A percentile compares a stretch with the other conserved stretches of the same genome.
Conservation (phyloP, 2,888 invertebrate species). For the Drosophila anceps region DNA sequence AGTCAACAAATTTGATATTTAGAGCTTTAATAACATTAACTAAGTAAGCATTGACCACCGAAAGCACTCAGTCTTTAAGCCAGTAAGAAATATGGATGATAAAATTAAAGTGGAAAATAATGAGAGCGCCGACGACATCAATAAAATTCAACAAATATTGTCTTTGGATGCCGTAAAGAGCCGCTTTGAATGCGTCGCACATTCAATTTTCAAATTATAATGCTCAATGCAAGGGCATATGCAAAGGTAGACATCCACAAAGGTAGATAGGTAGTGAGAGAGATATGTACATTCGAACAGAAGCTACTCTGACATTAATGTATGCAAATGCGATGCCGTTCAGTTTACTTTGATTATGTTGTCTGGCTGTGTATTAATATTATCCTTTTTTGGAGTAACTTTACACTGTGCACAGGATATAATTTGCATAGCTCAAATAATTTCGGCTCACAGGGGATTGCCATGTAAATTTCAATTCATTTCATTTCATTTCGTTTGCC, state of each 20-base stretch:
- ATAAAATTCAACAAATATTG: background rate
- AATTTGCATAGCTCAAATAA: conserved; percentile 56
- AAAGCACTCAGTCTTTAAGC: too few relatives aligned
- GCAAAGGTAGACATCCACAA: background rate
- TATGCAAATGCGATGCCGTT: conserved; percentile 73
- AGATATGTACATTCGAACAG: background rate
- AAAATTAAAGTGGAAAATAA: background rate
- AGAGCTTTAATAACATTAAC: too few relatives aligned
- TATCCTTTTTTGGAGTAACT: conserved; percentile 66
- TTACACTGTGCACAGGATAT: conserved; percentile 30
- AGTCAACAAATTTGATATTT: background rate
- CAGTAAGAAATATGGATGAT: background rate
- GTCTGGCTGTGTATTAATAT: conserved; percentile 63
- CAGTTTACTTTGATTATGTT: conserved; percentile 72
- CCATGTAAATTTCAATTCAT: conserved; percentile 15
- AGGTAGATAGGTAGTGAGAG: conserved; percentile 14
- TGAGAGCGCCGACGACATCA: background rate
- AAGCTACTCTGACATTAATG: conserved; percentile 62
- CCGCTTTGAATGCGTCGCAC: background rate
- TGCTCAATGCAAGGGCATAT: conserved; percentile 17
- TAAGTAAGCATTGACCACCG: too few relatives aligned
- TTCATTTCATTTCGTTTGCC: background rate
- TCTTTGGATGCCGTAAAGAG: too few relatives aligned
- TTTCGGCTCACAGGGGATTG: conserved; percentile 37
- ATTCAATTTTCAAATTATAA: background rate